Evolutionary conservation across 2,888 invertebrate genomes (phyloP).

Genomic region (Nineta flava): DNA sequence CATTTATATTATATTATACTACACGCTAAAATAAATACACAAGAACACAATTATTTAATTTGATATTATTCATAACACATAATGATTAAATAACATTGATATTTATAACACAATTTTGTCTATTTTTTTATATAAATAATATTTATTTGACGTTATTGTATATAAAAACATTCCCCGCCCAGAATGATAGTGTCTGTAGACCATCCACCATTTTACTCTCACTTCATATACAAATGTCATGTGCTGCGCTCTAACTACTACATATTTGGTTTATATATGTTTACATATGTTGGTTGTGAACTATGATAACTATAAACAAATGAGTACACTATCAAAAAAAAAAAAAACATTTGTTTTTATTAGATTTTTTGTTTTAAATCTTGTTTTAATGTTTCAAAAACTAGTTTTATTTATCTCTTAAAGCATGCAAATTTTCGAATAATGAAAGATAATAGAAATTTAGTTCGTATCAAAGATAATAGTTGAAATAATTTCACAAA

Average conservation of each 20-base stretch:
- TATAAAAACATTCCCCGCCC: constrained; percentile 24
- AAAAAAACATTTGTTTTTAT: too few relatives aligned
- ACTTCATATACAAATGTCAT: not conserved
- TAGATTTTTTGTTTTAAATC: too few relatives aligned
- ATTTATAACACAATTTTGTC: not conserved
- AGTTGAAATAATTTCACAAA: too few relatives aligned
- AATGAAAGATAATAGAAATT: too few relatives aligned
- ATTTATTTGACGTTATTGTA: not conserved
- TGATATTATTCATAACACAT: constrained; percentile 1
- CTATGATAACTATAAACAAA: not conserved
- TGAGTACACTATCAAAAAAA: too few relatives aligned
- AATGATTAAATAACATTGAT: not conserved
- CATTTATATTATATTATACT: not conserved
- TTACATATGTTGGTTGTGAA: not conserved
- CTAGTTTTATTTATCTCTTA: too few relatives aligned
- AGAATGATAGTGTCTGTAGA: constrained; percentile 28
- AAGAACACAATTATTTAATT: not conserved
- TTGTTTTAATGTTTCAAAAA: too few relatives aligned
- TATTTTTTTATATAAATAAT: constrained; percentile 1
- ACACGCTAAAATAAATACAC: too few relatives aligned
- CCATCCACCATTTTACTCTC: constrained; percentile 26
- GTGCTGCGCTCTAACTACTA: constrained; percentile 2
- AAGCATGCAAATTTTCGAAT: too few relatives aligned
- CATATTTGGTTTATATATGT: not conserved
- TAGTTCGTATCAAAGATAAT: too few relatives aligned